Conservation (phyloP, 2,113 vertebrate genomes). For the Reinhardtius hippoglossoides region DNA sequence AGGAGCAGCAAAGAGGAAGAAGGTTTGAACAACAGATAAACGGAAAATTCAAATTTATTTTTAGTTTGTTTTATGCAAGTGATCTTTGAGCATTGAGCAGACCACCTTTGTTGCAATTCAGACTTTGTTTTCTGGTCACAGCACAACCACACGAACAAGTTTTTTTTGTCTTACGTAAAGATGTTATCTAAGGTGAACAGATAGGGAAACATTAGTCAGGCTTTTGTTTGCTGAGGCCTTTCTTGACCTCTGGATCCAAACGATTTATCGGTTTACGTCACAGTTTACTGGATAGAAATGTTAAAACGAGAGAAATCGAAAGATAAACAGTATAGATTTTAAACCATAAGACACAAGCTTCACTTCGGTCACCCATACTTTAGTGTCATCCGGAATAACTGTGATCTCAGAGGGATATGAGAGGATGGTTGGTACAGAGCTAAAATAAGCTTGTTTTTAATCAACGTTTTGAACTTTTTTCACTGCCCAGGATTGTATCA, state of each 20-base stretch:
- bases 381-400: slow-evolving; percentile 79
- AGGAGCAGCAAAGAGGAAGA: not conserved
- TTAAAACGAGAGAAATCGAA: slow-evolving; percentile 10
- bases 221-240: slow-evolving; percentile 26
- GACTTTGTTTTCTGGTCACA: no score
- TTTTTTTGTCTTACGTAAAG: not conserved
- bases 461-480: slow-evolving; percentile 72
- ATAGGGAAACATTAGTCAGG: not conserved
- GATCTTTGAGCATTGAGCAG: not conserved
- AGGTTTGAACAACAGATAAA: not conserved
- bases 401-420: slow-evolving; percentile 70
- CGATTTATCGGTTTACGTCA: slow-evolving; percentile 7
- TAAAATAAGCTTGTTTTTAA: slow-evolving; percentile 79
- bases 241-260: not conserved
- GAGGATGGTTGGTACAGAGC: slow-evolving; percentile 49
- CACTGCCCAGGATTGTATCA: slow-evolving; percentile 70
- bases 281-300: not conserved
- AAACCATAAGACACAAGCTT: slow-evolving; percentile 21
- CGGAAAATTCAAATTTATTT: no score
- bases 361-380: slow-evolving; percentile 42
- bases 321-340: not conserved
- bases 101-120: not conserved
- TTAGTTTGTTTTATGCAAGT: no score
- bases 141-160: not conserved
- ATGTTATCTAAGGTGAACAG: not conserved